phyloP scores from a whole-genome alignment of 2,888 invertebrate genomes.

The Mellilla xanthometata region DNA sequence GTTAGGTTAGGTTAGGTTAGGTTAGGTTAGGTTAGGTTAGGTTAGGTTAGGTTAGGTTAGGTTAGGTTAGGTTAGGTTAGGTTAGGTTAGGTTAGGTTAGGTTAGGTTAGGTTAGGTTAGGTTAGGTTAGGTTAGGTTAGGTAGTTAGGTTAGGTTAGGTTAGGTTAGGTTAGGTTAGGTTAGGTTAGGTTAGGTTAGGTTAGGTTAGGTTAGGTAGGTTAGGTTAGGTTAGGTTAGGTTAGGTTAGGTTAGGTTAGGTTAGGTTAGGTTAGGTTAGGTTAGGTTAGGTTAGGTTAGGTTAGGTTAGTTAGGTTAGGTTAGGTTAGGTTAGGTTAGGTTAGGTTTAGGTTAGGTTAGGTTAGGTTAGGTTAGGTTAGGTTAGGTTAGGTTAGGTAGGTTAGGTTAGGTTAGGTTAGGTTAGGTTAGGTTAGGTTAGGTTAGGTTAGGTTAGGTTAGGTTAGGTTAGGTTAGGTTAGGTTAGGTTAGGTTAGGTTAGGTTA shows the following conservation, averaged over 20 bases:
- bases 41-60: neutral
- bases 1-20: neutral
- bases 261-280: constrained; percentile 6
- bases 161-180: neutral
- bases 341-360: constrained; percentile 2
- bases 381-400: neutral
- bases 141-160: no score
- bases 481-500: neutral
- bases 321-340: neutral
- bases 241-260: constrained; percentile 7
- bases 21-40: neutral
- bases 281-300: constrained; percentile 2
- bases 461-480: neutral
- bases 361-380: constrained; percentile 3
- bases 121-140: neutral
- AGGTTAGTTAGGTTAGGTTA: constrained; percentile 1
- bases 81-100: neutral
- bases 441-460: neutral
- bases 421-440: neutral
- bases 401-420: neutral
- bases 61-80: neutral
- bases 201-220: neutral
- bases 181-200: neutral
- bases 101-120: neutral
- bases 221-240: no score